A percentile compares a stretch with the other conserved stretches of the same genome.
These are phyloP conservation scores for Rhagoletis zephyria DNA, from an alignment of 1,140 invertebrate genomes.

Conservation along the genomic window DNA sequence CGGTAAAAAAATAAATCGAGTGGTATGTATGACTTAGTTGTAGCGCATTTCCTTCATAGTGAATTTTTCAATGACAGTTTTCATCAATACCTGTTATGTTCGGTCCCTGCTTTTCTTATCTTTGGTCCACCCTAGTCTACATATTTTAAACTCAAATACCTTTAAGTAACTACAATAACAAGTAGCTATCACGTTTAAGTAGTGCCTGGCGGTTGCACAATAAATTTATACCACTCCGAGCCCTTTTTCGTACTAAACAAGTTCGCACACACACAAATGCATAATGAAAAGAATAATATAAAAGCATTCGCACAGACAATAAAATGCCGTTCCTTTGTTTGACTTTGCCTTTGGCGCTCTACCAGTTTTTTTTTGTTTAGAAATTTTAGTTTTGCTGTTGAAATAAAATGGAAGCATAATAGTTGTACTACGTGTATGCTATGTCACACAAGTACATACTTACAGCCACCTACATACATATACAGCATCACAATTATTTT, in stretches of 20 bases:
- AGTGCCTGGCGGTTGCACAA: not conserved
- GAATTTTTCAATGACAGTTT: no score
- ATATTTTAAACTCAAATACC: no score
- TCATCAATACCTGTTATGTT: no score
- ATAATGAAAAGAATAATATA: not conserved
- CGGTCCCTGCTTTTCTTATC: no score
- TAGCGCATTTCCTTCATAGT: no score
- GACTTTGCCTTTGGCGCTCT: not conserved
- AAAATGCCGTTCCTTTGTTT: conserved; percentile 4
- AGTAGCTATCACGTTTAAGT: not conserved
- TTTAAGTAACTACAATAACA: no score
- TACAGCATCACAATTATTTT: not conserved
- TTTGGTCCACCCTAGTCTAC: no score
- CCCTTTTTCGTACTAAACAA: no score
- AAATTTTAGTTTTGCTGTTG: no score
- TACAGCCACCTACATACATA: not conserved
- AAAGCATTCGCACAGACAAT: not conserved
- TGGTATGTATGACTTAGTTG: no score
- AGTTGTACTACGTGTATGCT: not conserved
- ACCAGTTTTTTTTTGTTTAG: not conserved
- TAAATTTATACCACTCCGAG: no score
- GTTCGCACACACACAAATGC: not conserved
- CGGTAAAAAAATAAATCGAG: no score
- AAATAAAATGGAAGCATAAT: not conserved
- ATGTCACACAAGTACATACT: not conserved